Evolutionary conservation across 2,888 invertebrate species (phyloP).

Genomic region (Euproctis similis): DNA sequence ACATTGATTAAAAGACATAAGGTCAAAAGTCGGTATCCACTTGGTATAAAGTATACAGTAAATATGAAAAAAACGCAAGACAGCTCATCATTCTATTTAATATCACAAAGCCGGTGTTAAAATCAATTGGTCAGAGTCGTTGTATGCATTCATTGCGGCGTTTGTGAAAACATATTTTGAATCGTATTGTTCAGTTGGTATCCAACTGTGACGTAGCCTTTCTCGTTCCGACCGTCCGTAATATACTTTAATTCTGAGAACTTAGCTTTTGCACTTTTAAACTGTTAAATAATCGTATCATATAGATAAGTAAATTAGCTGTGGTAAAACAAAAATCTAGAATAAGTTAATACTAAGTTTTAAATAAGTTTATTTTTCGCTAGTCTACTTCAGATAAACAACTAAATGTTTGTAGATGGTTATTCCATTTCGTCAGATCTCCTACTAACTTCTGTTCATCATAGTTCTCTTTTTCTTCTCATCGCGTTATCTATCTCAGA

Average conservation of each 20-base stretch:
- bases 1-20: slow-evolving; percentile 26
- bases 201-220: slow-evolving; percentile 57
- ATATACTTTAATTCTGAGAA: slow-evolving; percentile 34
- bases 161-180: slow-evolving; percentile 45
- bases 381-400: too few relatives aligned
- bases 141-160: slow-evolving; percentile 48
- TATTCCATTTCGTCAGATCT: too few relatives aligned
- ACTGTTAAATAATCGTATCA: too few relatives aligned
- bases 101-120: slow-evolving; percentile 50
- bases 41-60: slow-evolving; percentile 29
- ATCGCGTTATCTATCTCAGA: too few relatives aligned
- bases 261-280: too few relatives aligned
- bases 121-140: slow-evolving; percentile 71
- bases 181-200: slow-evolving; percentile 48
- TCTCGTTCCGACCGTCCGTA: slow-evolving; percentile 41
- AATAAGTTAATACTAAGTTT: too few relatives aligned
- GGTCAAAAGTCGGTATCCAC: slow-evolving; percentile 31
- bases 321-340: too few relatives aligned
- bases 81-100: slow-evolving; percentile 33
- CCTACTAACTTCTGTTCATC: too few relatives aligned
- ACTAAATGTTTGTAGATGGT: too few relatives aligned
- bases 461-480: too few relatives aligned
- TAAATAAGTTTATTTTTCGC: too few relatives aligned
- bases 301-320: too few relatives aligned
- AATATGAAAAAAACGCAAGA: slow-evolving; percentile 33